Evolutionary conservation across 2,113 vertebrate species (phyloP), one percentile per base, ranked within the genome.

Genomic region (Pontoporia blainvillei): DNA sequence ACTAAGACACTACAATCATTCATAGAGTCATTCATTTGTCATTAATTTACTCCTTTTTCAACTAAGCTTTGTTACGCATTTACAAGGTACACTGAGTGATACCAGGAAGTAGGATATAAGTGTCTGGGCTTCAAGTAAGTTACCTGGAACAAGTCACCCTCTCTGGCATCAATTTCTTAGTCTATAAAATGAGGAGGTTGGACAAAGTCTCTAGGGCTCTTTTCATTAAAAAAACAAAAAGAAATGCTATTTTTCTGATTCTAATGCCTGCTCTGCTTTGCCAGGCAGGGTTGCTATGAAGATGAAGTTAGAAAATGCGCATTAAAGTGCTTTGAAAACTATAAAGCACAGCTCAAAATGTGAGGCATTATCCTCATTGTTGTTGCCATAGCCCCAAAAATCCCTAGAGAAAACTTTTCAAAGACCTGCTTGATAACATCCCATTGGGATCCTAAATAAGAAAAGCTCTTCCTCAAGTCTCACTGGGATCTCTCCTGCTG

Each of bases 321-420:
- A 92, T 95, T 84, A 94, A 90, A 97, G 96, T 96, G 75, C 95
- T 97, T 95, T 96, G 96, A 95, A 96, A 96, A 97, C 95, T 93
- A 94, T 54, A 96, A 93, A 95, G 93, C 93, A 69, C 87, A 20
- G 36, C 82, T 96, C 79, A 94, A 89, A 96, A 97, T 93, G 93
- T 84, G 86, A 97, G 71, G 73, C 79, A 85, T 89, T 93, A 90
- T 94, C 93, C 83, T 97, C 95, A 67, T 88, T 92, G 91, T 89
- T 97, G 83, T 95, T 96, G 90, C 96, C 91, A 90, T 76, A 96
- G 95, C 73, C 97, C 83, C 86, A 41, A 91, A 90, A 95, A 41
- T 95, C 97, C 97, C 97, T 59, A 61, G 97, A 95, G 97, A 46
- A 75, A 97, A 91, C 85, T 93, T 93, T 96, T 96, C 95, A 97